Conservation (phyloP, 2,113 vertebrate species). For the Oxyura jamaicensis region DNA sequence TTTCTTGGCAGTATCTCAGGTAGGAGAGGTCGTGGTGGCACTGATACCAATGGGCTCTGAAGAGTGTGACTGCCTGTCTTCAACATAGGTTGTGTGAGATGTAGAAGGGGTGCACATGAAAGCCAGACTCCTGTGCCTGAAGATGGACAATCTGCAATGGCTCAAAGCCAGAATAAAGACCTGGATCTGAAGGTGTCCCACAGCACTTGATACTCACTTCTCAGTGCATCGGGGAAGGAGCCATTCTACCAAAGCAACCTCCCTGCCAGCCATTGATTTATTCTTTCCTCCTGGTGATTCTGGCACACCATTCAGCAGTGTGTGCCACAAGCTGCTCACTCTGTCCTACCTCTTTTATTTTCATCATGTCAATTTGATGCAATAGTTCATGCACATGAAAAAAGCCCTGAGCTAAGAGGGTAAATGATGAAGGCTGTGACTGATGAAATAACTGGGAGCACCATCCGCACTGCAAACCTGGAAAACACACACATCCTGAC, state of each 20-base stretch:
- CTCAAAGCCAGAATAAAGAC: neutral
- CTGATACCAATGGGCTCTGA: neutral
- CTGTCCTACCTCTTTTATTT: neutral
- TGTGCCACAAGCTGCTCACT: neutral
- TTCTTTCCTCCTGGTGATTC: neutral
- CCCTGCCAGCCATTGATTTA: neutral
- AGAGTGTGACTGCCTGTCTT: neutral
- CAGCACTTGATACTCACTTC: neutral
- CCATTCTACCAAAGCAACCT: neutral
- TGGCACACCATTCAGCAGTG: neutral
- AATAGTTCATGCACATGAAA: neutral
- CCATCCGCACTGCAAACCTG: neutral
- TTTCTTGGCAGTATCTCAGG: neutral
- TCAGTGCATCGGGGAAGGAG: neutral
- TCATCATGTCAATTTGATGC: accelerated
- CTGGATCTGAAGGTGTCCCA: neutral
- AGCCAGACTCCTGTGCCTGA: neutral
- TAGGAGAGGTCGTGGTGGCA: neutral
- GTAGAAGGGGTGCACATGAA: too few relatives aligned
- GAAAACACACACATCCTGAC: neutral
- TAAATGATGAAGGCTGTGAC: neutral
- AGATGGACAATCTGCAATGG: neutral
- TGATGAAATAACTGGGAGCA: neutral
- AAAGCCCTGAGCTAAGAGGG: neutral
- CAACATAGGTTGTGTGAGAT: accelerated